Evolutionary conservation across 2,888 invertebrate genomes (phyloP), one percentile per base, ranked within the genome.

Genomic region (Callinectes sapidus): DNA sequence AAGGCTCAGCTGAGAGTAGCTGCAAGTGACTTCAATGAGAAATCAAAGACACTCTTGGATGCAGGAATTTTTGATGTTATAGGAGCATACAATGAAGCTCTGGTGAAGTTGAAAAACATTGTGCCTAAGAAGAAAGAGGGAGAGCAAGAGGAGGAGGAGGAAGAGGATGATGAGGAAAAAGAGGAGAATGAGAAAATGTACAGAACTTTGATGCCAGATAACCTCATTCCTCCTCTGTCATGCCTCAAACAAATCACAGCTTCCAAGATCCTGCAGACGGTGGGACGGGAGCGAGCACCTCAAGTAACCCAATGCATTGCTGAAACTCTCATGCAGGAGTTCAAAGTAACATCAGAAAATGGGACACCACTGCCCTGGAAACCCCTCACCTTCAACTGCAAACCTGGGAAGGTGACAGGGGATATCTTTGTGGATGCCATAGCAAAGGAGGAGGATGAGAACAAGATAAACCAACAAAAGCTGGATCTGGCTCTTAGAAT

Each of bases 371-470:
- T 94, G 1, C 94, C 94, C 6, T 94, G 94, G 94, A 94, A 94
- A 77, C 94, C 94, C n/a, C n/a, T 93, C 32, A 91, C 90, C 55
- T 93, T 86, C 85, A 86, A 54, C 48, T 89, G 85, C 28, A 89
- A 88, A 18, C 77, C 91, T 10, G 89, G 90, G 18, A 39, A 90
- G n/a, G 55, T 66, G 32, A 91, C 87, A 54, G 93, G 93, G 23
- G 94, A 94, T 77, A 94, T 94, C 61, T 94, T 94, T 87, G 94
- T 94, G 87, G 94, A 94, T 71, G 94, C 94, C 16, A 92, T 94
- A 18, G 94, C 94, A 6, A 94, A 94, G 87, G 94, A 94, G 81
- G 94, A 94, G 87, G 93, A 94, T 61, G 94, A 94, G 81, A 94
- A 94, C 85, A 93, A 92, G 71, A 89, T 94, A 14, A 94, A 94